Percentiles rank a stretch among this genome's conserved stretches.
These are phyloP conservation scores for Protobothrops flavoviridis DNA, from an alignment of 2,113 vertebrate genomes.

Conservation along the genomic window DNA sequence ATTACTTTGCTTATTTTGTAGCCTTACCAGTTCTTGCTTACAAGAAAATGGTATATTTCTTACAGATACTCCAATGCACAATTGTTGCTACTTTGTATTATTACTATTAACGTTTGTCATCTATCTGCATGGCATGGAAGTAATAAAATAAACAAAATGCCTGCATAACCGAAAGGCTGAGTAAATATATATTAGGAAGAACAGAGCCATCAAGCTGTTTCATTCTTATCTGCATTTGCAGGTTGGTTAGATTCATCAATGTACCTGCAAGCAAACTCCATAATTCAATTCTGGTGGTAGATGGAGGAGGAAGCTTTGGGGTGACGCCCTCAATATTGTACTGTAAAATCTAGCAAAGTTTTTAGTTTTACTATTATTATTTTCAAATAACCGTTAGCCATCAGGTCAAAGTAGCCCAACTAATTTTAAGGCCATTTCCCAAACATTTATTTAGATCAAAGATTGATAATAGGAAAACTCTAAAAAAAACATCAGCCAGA, in stretches of 20 bases:
- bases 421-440: constrained; percentile 86
- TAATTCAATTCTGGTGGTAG: constrained; percentile 76
- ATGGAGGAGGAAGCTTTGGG: constrained; percentile 44
- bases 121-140: constrained; percentile 82
- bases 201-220: constrained; percentile 74
- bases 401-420: constrained; percentile 79
- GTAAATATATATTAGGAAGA: constrained; percentile 83
- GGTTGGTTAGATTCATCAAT: constrained; percentile 92
- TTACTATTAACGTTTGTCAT: constrained; percentile 72
- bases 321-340: constrained; percentile 7
- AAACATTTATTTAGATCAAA: constrained; percentile 97
- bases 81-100: background rate
- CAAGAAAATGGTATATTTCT: background rate
- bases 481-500: constrained; percentile 78
- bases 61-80: background rate
- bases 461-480: constrained; percentile 81
- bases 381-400: constrained; percentile 79
- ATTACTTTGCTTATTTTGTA: background rate
- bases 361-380: constrained; percentile 26
- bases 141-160: constrained; percentile 70
- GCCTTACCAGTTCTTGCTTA: background rate
- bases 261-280: constrained; percentile 72
- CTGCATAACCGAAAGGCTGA: constrained; percentile 79
- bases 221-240: constrained; percentile 94
- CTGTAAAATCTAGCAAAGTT: constrained; percentile 58